These are phyloP conservation scores for Strix aluco DNA, from an alignment of 2,113 vertebrate species.

Conservation along the genomic window DNA sequence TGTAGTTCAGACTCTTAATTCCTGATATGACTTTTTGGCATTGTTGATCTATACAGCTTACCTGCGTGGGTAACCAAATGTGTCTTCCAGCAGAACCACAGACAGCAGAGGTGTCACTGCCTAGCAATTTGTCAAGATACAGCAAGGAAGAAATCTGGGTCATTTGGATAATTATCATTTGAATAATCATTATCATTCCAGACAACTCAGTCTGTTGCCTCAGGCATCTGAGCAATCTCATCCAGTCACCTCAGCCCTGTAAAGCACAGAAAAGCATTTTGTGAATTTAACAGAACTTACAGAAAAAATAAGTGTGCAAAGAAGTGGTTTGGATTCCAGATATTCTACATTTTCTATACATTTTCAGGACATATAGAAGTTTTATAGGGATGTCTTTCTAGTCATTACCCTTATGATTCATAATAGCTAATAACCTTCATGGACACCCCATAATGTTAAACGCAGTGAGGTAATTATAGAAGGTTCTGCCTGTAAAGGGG, in stretches of 20 bases:
- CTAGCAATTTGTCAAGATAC: constrained; percentile 13
- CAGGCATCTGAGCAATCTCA: constrained; percentile 9
- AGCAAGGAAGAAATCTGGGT: constrained; percentile 42
- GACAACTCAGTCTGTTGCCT: constrained; percentile 45
- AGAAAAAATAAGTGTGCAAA: not conserved
- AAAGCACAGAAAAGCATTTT: not conserved
- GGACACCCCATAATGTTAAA: not conserved
- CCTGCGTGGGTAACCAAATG: not conserved
- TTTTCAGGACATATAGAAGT: not conserved
- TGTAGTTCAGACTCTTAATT: not conserved
- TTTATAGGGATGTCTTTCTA: not conserved
- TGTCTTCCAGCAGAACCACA: not conserved
- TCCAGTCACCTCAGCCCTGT: not conserved
- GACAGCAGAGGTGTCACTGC: not conserved
- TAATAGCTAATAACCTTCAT: not conserved
- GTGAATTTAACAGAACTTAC: not conserved
- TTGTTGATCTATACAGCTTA: not conserved
- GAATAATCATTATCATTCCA: constrained; percentile 55
- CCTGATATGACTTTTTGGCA: not conserved
- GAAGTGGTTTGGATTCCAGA: not conserved
- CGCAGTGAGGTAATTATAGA: not conserved
- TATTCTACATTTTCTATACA: not conserved
- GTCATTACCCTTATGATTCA: not conserved
- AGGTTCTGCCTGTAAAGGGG: not conserved
- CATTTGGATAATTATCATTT: constrained; percentile 47